Conservation (phyloP, 2,797 vertebrate species). For the Astyanax mexicanus region DNA sequence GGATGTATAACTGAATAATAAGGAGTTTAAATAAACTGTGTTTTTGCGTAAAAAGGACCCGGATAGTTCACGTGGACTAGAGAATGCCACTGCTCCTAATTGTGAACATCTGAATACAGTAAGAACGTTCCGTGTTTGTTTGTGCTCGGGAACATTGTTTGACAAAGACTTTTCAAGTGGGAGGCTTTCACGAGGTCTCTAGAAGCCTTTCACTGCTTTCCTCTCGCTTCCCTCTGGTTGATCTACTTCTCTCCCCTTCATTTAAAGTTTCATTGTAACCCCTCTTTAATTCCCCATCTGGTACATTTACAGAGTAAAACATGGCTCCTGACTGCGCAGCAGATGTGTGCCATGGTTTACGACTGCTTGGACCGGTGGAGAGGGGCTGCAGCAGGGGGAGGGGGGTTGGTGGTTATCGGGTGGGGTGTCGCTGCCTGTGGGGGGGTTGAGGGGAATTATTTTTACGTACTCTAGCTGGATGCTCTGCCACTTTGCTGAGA, state of each 20-base stretch:
- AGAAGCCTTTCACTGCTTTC: constrained; percentile 60
- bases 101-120: constrained; percentile 18
- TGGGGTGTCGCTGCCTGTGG: constrained; percentile 61
- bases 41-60: neutral
- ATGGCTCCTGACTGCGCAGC: constrained; percentile 78
- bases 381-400: constrained; percentile 58
- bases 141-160: constrained; percentile 40
- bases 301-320: constrained; percentile 79
- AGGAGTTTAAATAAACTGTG: no score
- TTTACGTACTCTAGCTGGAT: constrained; percentile 74
- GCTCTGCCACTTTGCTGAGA: constrained; percentile 66
- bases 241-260: constrained; percentile 68
- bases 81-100: neutral
- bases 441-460: constrained; percentile 65
- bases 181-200: constrained; percentile 57
- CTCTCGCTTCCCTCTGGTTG: constrained; percentile 67
- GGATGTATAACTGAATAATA: no score
- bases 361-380: constrained; percentile 68
- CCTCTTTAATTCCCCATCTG: constrained; percentile 79
- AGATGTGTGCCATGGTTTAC: constrained; percentile 81
- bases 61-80: neutral
- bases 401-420: no score
- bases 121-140: constrained; percentile 8
- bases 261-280: constrained; percentile 74
- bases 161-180: constrained; percentile 52